Conservation (phyloP, 2,888 invertebrate genomes). For the Phytoseiulus persimilis region DNA sequence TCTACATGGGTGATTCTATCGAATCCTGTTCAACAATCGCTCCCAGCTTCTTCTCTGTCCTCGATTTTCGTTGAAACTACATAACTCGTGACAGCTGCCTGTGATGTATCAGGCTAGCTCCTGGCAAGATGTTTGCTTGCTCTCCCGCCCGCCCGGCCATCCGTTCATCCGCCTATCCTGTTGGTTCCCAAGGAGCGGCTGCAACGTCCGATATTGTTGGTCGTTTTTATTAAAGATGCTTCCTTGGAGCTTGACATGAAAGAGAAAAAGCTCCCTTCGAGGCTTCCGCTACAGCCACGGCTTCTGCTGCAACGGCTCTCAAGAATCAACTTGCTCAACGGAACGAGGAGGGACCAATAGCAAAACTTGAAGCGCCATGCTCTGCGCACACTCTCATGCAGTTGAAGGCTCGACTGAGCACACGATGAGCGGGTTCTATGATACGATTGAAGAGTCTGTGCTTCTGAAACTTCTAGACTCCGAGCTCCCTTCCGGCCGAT, state of each 20-base stretch:
- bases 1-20: not conserved
- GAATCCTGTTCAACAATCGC: not conserved
- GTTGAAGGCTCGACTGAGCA: too few species aligned
- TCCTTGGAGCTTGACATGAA: not conserved
- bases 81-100: conserved; percentile 5
- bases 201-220: not conserved
- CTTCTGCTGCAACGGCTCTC: not conserved
- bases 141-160: not conserved
- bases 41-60: not conserved
- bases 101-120: not conserved
- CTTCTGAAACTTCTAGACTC: too few species aligned
- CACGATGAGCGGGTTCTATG: too few species aligned
- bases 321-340: not conserved
- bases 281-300: not conserved
- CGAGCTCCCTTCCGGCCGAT: too few species aligned
- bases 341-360: not conserved
- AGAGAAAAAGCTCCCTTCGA: not conserved
- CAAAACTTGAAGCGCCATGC: not conserved
- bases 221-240: conserved; percentile 5
- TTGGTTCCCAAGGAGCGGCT: not conserved
- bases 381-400: not conserved
- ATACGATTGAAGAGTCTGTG: too few species aligned
- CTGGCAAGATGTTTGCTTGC: not conserved
- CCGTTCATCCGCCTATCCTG: not conserved
- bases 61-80: not conserved